Evolutionary conservation across 2,797 vertebrate species (phyloP), one percentile per base, ranked within the genome.

Genomic region (Peromyscus attwateri): DNA sequence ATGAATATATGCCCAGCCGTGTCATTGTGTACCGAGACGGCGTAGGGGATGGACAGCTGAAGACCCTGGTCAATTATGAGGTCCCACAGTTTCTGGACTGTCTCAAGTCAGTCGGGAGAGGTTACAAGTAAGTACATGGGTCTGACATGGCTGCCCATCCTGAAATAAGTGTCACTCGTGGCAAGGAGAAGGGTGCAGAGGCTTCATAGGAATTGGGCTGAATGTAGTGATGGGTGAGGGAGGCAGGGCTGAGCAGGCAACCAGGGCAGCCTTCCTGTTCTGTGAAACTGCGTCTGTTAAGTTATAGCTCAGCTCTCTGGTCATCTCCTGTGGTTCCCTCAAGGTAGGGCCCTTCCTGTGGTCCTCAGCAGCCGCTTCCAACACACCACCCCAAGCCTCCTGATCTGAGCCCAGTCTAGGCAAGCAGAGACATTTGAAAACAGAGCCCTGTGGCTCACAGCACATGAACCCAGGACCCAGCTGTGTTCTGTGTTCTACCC

Each of bases 11-110:
- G 95, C 99, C 99, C 0, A 98, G 99, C 17, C 99, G 99, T 27
- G 99, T 99, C 96, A 98, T 99, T 0, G 99, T 99, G 95, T 99
- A 99, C 96, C 98, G 99, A 21, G 99, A 99, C 37, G 99, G 99
- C 0, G 99, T 99, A 19, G 99, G 99, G 11, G 99, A 99, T 0
- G 99, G 99, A 29, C 99, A 99, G 37, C 98, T 99, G 34, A 98
- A 99, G 80, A 99, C 99, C 0, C 97, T 99, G 77, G 99, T 99
- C 60, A 99, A 98, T 97, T 99, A 99, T 0, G 99, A 99, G 98
- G 98, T 99, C 4, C 97, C 99, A 16, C 99, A 99, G 55, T 99
- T 99, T 96, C 91, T 99, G 92, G 99, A 99, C 83, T 99, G 99
- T 95, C 99, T 99, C 94, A 99, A 98, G 93, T 98, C 99, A 57